A percentile compares a stretch with the other conserved stretches of the same genome.
Conservation (phyloP, 2,797 vertebrate genomes). For the Telmatherina bonti region DNA sequence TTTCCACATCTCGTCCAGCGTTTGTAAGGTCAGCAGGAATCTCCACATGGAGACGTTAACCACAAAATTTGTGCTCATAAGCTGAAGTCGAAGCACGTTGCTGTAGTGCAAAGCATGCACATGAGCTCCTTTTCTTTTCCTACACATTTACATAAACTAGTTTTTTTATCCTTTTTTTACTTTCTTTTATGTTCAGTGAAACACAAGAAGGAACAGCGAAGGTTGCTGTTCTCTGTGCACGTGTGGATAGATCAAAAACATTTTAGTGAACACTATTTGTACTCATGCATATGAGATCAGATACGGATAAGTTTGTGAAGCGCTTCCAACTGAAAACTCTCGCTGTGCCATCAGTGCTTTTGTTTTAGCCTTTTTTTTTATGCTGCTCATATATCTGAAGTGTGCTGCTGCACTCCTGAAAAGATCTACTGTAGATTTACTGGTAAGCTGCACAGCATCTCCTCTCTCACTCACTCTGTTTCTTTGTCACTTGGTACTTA, state of each 20-base stretch:
- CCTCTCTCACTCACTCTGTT: slow-evolving; percentile 15
- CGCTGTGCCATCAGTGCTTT: slow-evolving; percentile 11
- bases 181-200: not conserved
- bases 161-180: not conserved
- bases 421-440: slow-evolving; percentile 61
- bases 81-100: not conserved
- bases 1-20: not conserved
- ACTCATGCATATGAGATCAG: slow-evolving; percentile 5
- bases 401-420: slow-evolving; percentile 31
- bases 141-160: not conserved
- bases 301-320: not conserved
- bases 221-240: not conserved
- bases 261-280: not conserved
- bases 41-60: not conserved
- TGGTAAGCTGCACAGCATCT: slow-evolving; percentile 28
- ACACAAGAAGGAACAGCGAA: not conserved
- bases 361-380: slow-evolving; percentile 21
- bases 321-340: slow-evolving; percentile 10
- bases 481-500: slow-evolving; percentile 50
- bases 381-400: slow-evolving; percentile 15
- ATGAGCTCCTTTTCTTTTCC: not conserved
- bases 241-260: not conserved
- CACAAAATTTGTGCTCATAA: not conserved
- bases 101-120: not conserved
- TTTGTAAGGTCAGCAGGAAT: not conserved